Base-by-base conservation (phyloP, 2,888 invertebrate genomes). In the Hybos culiciformis region DNA sequence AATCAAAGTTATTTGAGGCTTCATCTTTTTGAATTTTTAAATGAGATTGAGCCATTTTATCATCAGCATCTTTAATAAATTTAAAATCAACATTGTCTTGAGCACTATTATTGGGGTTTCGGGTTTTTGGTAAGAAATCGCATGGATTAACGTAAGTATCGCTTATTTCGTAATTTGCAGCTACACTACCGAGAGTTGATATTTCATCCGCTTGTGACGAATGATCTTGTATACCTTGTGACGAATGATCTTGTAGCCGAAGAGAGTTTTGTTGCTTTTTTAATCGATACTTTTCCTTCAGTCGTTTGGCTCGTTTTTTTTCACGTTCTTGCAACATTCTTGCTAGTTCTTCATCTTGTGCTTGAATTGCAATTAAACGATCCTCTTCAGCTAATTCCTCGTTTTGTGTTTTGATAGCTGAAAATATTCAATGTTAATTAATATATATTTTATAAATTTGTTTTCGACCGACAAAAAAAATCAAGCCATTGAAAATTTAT, bases 291-390 rank as follows among this genome's bases (percentile, higher is more conserved):
- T 76, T 71, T 56, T 83, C 83, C 53, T 78, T 72, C 7, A 81
- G 80, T 48, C 80, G 70, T 54, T 75, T 75, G 2, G 77, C 75
- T 60, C 80, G 78, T 15, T 77, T 77, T 52, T 78, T 72, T 60
- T 84, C 83, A 53, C 76, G 68, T 58, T 83, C 83, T 59, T 84
- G 83, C 37, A 85, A 62, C 68, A 83, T 73, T 59, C 77, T 75
- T 3, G 84, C 84, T 39, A 84, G 60, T 60, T 84, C 84, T 47
- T 81, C 77, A 56, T 85, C 84, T 60, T 84, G 83, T 1, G 81
- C 82, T 64, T 85, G 83, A 53, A 83, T 80, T 3, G 83, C 83
- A 48, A 83, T 58, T 54, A 78, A 69, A 48, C 78, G 71, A 62
- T 81, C 81, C 20, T 67, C 58, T 55, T 74, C 72, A 21, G 20